These are phyloP conservation scores for Cerastis rubricosa DNA, from an alignment of 2,888 invertebrate species.

Conservation along the genomic window DNA sequence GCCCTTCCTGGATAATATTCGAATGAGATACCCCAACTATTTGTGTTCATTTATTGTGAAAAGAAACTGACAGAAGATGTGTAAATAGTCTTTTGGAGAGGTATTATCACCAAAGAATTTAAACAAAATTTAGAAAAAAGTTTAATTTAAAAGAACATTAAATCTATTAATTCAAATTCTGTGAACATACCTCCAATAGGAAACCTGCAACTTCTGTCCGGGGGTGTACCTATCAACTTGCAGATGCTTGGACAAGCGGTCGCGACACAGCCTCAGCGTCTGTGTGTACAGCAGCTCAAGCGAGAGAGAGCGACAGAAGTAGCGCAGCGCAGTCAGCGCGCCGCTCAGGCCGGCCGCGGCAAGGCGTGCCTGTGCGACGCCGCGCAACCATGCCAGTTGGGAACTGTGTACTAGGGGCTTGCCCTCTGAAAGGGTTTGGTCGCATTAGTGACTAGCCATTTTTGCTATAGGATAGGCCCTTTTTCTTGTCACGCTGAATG, in stretches of 20 bases:
- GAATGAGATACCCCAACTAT: background rate
- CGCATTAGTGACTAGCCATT: background rate
- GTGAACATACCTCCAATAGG: constrained; percentile 95
- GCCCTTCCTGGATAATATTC: background rate
- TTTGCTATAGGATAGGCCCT: background rate
- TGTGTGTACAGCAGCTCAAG: constrained; percentile 97
- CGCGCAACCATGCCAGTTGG: constrained; percentile 98
- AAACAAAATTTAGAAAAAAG: background rate
- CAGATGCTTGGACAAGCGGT: constrained; percentile 96
- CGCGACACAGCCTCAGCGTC: constrained; percentile 96
- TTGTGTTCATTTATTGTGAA: background rate
- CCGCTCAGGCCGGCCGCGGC: constrained; percentile 95
- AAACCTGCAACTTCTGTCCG: constrained; percentile 97
- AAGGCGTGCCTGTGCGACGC: constrained; percentile 97
- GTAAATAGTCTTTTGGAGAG: background rate
- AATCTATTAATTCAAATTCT: too few relatives aligned
- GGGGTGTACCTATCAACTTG: constrained; percentile 97
- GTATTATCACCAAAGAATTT: background rate
- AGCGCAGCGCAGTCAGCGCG: constrained; percentile 93
- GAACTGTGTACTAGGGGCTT: constrained; percentile 98
- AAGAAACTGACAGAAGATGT: background rate
- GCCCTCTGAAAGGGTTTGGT: constrained; percentile 92
- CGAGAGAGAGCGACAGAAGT: constrained; percentile 98
- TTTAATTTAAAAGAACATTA: too few relatives aligned
- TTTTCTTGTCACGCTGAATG: background rate